Conservation (phyloP, 2,888 invertebrate species). For the Oxycera nigricornis region DNA sequence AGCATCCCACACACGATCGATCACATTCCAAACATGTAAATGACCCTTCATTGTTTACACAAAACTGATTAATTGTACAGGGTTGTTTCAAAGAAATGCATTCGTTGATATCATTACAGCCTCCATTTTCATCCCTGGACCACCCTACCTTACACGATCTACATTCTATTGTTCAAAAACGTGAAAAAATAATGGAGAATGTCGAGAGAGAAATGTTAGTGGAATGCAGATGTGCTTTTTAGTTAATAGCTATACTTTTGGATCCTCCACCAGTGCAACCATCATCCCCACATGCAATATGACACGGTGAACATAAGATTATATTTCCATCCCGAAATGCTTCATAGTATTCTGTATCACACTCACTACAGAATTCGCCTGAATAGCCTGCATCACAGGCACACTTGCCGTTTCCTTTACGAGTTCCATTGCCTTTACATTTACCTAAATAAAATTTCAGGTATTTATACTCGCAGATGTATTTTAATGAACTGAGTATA, state of each 20-base stretch:
- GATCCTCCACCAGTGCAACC: conserved; percentile 78
- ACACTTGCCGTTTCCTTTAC: conserved; percentile 93
- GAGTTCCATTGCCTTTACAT: conserved; percentile 83
- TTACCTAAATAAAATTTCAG: conserved; percentile 58
- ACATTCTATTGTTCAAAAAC: conserved; percentile 56
- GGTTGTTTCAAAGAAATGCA: conserved; percentile 68
- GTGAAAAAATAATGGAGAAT: background rate
- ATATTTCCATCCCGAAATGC: conserved; percentile 78
- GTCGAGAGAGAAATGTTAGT: background rate
- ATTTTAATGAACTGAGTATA: background rate
- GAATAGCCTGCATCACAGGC: conserved; percentile 82
- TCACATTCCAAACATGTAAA: conserved; percentile 82
- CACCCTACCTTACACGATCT: conserved; percentile 73
- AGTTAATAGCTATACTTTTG: conserved; percentile 61
- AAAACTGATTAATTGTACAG: conserved; percentile 74
- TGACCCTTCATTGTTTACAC: conserved; percentile 87
- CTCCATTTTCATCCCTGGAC: conserved; percentile 71
- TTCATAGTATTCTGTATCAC: conserved; percentile 75
- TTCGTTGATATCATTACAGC: conserved; percentile 87
- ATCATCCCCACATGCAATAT: conserved; percentile 74
- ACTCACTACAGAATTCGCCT: conserved; percentile 80
- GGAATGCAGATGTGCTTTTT: background rate
- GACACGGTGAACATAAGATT: conserved; percentile 79
- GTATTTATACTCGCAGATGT: background rate
- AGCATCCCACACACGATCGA: conserved; percentile 81